Percentiles rank a stretch among this genome's conserved stretches.
These are phyloP conservation scores for Nymphalis polychloros DNA, from an alignment of 2,888 invertebrate genomes.

Conservation along the genomic window DNA sequence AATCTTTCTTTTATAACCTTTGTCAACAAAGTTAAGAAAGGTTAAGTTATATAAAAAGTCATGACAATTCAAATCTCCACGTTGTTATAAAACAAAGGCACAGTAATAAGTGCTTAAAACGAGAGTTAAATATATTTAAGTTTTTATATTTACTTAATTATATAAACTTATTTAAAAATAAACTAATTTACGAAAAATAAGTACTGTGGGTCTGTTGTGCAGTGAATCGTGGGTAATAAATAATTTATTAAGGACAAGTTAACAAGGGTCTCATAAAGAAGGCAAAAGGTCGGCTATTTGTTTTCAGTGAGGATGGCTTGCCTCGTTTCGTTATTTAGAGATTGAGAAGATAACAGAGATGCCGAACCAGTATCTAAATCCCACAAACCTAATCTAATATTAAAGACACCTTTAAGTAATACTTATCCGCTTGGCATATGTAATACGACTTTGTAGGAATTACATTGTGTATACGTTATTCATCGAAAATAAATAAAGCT, in stretches of 20 bases:
- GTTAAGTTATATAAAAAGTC: conserved; percentile 25
- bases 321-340: conserved; percentile 77
- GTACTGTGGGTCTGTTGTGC: conserved; percentile 55
- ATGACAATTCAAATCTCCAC: conserved; percentile 13
- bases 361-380: conserved; percentile 45
- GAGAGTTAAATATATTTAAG: conserved; percentile 6
- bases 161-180: conserved; percentile 55
- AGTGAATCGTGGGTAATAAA: conserved; percentile 65
- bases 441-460: conserved; percentile 9
- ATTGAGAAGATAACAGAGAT: conserved; percentile 50
- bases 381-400: conserved; percentile 58
- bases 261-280: conserved; percentile 82
- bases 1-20: conserved; percentile 23
- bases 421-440: conserved; percentile 28
- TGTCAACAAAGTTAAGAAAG: conserved; percentile 16
- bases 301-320: conserved; percentile 72
- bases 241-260: conserved; percentile 81
- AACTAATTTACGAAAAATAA: conserved; percentile 68
- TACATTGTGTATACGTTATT: conserved; percentile 1
- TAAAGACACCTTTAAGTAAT: conserved; percentile 38
- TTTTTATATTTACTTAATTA: conserved; percentile 48
- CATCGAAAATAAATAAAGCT: neutral
- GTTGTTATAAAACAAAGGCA: neutral
- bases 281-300: conserved; percentile 81
- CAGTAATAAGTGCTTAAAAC: conserved; percentile 11